Percentiles rank a stretch among this genome's conserved stretches.
phyloP scores from a whole-genome alignment of 2,888 invertebrate species.

The Neocrepidodera transversa region DNA sequence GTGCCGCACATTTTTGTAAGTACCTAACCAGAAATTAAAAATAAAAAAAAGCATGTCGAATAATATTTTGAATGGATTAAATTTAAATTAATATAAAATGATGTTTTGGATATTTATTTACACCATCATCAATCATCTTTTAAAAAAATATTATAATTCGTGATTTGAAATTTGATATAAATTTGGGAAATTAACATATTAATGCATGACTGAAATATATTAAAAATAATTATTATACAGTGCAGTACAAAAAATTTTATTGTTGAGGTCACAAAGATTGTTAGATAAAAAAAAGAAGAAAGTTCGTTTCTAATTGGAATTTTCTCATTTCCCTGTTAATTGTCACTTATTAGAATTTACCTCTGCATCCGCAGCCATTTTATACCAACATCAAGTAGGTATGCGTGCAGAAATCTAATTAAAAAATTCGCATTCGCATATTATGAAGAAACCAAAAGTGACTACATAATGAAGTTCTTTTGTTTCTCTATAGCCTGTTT shows the following conservation, averaged over 20 bases:
- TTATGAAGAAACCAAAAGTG: slow-evolving; percentile 55
- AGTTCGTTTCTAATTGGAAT: background rate
- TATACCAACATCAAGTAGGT: slow-evolving; percentile 34
- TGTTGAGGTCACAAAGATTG: too few relatives aligned
- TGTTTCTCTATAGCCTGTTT: slow-evolving; percentile 49
- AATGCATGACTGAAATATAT: too few relatives aligned
- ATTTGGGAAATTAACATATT: slow-evolving; percentile 16
- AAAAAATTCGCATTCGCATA: slow-evolving; percentile 50
- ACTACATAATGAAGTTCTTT: slow-evolving; percentile 54
- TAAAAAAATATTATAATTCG: slow-evolving; percentile 11
- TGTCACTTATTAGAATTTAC: slow-evolving; percentile 22
- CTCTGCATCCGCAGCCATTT: slow-evolving; percentile 53
- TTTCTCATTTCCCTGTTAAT: slow-evolving; percentile 36
- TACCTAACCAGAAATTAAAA: too few relatives aligned
- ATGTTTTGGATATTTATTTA: background rate
- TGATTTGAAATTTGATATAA: slow-evolving; percentile 18
- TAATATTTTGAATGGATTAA: slow-evolving; percentile 1
- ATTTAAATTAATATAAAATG: slow-evolving; percentile 11
- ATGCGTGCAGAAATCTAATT: slow-evolving; percentile 56
- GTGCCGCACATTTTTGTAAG: slow-evolving; percentile 46
- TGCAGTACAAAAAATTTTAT: too few relatives aligned
- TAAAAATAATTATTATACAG: too few relatives aligned
- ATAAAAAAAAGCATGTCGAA: too few relatives aligned
- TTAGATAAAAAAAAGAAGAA: slow-evolving; percentile 2
- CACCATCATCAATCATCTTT: slow-evolving; percentile 12